These are phyloP conservation scores for Pemphredon lugubris DNA, from an alignment of 2,888 invertebrate species.

Conservation along the genomic window DNA sequence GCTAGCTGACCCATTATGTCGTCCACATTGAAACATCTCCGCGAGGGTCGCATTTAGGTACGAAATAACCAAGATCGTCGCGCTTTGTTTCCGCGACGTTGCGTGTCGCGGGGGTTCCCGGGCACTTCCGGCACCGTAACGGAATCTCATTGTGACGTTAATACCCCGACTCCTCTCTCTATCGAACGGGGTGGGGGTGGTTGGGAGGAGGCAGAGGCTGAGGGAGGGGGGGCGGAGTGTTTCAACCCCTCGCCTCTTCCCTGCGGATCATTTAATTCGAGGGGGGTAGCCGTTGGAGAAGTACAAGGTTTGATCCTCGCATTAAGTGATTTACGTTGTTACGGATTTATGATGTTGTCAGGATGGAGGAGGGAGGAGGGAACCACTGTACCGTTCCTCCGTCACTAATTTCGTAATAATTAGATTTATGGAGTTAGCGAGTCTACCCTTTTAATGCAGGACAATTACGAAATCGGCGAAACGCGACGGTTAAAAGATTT, in stretches of 20 bases:
- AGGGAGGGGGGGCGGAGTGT: neutral
- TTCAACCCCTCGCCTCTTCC: conserved; percentile 20
- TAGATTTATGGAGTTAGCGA: neutral
- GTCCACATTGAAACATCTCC: conserved; percentile 67
- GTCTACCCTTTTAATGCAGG: neutral
- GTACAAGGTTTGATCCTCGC: conserved; percentile 35
- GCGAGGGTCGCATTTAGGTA: conserved; percentile 53
- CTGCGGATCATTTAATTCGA: conserved; percentile 41
- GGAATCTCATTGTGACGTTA: conserved; percentile 64
- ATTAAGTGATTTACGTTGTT: conserved; percentile 43
- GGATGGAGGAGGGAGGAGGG: no score
- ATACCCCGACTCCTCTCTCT: conserved; percentile 50
- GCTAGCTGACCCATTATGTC: conserved; percentile 64
- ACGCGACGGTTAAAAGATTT: no score
- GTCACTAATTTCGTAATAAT: neutral
- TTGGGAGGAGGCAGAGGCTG: neutral
- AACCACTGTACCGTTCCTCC: neutral
- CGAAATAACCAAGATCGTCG: conserved; percentile 68
- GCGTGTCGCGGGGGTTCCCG: conserved; percentile 48
- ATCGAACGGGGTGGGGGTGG: conserved; percentile 45
- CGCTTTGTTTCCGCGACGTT: conserved; percentile 64
- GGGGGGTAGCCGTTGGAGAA: conserved; percentile 14
- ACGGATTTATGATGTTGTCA: conserved; percentile 12
- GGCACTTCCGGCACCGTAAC: conserved; percentile 47
- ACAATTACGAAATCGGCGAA: neutral